Percentiles rank a stretch among this genome's conserved stretches.
phyloP scores from a whole-genome alignment of 2,888 invertebrate genomes.

The Caenorhabditis angaria region DNA sequence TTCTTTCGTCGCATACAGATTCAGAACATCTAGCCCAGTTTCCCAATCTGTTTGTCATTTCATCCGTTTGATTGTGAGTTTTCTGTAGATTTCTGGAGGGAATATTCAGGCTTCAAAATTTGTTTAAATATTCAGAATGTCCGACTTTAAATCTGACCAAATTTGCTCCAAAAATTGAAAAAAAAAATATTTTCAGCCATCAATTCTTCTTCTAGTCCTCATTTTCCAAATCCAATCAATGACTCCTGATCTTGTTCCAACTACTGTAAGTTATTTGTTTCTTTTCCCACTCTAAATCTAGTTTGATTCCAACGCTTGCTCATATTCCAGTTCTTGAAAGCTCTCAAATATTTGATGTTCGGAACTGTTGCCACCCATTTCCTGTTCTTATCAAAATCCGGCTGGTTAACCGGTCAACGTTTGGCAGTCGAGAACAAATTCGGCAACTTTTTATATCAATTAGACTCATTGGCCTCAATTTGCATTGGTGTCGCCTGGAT shows the following conservation, averaged over 20 bases:
- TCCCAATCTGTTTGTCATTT: conserved; percentile 54
- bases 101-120: background rate
- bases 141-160: too few relatives aligned
- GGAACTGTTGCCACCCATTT: conserved; percentile 46
- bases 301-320: background rate
- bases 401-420: conserved; percentile 57
- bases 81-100: too few relatives aligned
- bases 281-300: too few relatives aligned
- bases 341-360: conserved; percentile 49
- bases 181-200: conserved; percentile 43
- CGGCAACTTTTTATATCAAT: conserved; percentile 67
- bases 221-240: conserved; percentile 58
- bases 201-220: conserved; percentile 58
- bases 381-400: conserved; percentile 44
- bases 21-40: conserved; percentile 26
- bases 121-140: too few relatives aligned
- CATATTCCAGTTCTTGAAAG: conserved; percentile 44
- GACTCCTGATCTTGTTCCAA: conserved; percentile 47
- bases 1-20: conserved; percentile 45
- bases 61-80: conserved; percentile 50
- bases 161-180: background rate
- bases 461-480: conserved; percentile 69
- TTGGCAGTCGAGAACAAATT: conserved; percentile 44
- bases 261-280: conserved; percentile 44
- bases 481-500: conserved; percentile 69